Percentiles rank a stretch among this genome's conserved stretches.
Conservation (phyloP, 2,888 invertebrate species). For the Drosophila niveifrons region DNA sequence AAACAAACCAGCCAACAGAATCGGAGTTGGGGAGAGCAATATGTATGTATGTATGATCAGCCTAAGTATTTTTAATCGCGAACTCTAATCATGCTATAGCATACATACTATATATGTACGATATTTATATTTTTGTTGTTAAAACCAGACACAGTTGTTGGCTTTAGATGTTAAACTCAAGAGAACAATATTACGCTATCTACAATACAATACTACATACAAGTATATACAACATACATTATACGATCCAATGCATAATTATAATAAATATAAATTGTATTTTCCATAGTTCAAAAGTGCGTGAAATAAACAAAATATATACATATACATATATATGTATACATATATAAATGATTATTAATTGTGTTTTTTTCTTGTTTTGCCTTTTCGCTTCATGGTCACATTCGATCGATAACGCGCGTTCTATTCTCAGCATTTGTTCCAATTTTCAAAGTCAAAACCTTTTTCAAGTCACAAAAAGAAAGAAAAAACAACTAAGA, state of each 20-base stretch:
- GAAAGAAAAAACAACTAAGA: not conserved
- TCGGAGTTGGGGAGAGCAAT: conserved; percentile 50
- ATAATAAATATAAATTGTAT: conserved; percentile 55
- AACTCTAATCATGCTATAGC: conserved; percentile 14
- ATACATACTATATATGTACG: conserved; percentile 16
- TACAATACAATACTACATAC: conserved; percentile 14
- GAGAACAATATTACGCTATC: conserved; percentile 48
- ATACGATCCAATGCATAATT: conserved; percentile 32
- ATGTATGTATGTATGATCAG: conserved; percentile 32
- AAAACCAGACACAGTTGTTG: conserved; percentile 45
- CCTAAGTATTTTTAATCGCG: conserved; percentile 24
- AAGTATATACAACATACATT: conserved; percentile 23
- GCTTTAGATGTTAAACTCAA: conserved; percentile 65
- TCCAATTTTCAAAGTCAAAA: conserved; percentile 24
- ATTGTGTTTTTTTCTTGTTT: not conserved
- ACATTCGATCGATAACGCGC: conserved; percentile 10
- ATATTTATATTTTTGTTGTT: conserved; percentile 56
- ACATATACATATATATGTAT: not conserved
- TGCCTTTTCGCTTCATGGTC: not conserved
- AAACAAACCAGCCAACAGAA: conserved; percentile 25
- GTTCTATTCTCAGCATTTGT: conserved; percentile 8
- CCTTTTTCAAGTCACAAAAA: too few species aligned
- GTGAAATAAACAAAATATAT: conserved; percentile 45
- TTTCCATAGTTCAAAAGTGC: conserved; percentile 68
- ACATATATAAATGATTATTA: not conserved